Conservation (phyloP, 2,113 vertebrate species). For the Ranitomeya imitator region DNA sequence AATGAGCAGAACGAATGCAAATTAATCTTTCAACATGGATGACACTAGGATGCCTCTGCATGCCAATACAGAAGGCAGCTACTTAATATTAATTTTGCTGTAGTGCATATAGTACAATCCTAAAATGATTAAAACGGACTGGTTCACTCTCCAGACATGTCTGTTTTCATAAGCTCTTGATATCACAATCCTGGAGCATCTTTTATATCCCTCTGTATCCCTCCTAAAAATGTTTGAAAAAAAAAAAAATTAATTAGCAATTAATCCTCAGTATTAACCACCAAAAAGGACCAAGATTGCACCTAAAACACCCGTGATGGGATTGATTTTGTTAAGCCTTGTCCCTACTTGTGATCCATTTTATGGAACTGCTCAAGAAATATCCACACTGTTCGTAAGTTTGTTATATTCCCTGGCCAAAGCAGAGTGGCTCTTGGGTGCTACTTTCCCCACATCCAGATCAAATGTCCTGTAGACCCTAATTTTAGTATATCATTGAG, state of each 20-base stretch:
- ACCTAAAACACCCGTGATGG: too few species aligned
- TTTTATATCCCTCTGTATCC: not conserved
- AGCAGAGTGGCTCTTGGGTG: too few species aligned
- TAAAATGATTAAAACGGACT: not conserved
- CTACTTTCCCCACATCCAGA: not conserved
- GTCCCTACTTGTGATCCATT: too few species aligned
- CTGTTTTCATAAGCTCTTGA: not conserved
- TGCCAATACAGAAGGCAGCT: not conserved
- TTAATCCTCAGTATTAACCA: too few species aligned
- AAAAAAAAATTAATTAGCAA: not conserved
- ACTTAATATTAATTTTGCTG: not conserved
- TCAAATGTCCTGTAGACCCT: too few species aligned
- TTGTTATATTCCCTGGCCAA: too few species aligned
- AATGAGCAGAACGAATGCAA: constrained; percentile 48
- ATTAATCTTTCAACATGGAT: constrained; percentile 7
- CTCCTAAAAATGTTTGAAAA: not conserved
- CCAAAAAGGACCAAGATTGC: too few species aligned
- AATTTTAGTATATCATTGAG: too few species aligned
- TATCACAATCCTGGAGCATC: not conserved
- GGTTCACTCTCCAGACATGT: not conserved
- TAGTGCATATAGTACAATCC: not conserved
- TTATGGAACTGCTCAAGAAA: too few species aligned
- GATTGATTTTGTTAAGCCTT: too few species aligned
- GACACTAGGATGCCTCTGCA: not conserved
- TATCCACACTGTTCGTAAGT: too few species aligned